Evolutionary conservation across 2,888 invertebrate genomes (phyloP).

Genomic region (Agonum fuliginosum): DNA sequence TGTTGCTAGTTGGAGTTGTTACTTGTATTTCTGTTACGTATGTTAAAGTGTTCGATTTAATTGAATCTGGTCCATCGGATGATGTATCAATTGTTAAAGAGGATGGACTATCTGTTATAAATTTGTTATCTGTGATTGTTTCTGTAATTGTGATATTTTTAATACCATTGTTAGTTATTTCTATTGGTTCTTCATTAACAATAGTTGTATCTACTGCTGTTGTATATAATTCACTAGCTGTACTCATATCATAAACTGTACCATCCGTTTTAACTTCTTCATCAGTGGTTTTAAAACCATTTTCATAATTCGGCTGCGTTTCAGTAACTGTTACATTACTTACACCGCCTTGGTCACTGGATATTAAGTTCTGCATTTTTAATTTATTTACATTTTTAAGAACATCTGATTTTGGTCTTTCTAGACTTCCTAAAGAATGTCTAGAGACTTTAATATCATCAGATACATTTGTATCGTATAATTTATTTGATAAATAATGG

Average conservation of each 20-base stretch:
- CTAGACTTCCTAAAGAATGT: slow-evolving; percentile 78
- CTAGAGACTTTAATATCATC: slow-evolving; percentile 80
- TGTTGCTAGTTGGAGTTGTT: slow-evolving; percentile 73
- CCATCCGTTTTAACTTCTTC: not conserved
- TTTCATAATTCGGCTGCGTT: slow-evolving; percentile 71
- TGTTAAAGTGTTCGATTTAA: slow-evolving; percentile 72
- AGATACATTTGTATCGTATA: slow-evolving; percentile 78
- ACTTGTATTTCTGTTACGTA: slow-evolving; percentile 87
- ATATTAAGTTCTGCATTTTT: slow-evolving; percentile 60
- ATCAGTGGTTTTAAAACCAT: slow-evolving; percentile 74
- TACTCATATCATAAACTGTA: slow-evolving; percentile 52
- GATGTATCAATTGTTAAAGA: slow-evolving; percentile 67
- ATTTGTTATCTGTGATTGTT: slow-evolving; percentile 64
- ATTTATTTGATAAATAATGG: slow-evolving; percentile 61
- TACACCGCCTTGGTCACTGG: slow-evolving; percentile 61
- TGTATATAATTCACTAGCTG: slow-evolving; percentile 67
- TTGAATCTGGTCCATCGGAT: slow-evolving; percentile 63
- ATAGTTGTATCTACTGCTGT: slow-evolving; percentile 76
- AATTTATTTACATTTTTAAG: slow-evolving; percentile 72
- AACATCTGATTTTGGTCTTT: slow-evolving; percentile 78
- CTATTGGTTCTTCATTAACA: slow-evolving; percentile 72
- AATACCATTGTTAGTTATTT: slow-evolving; percentile 72
- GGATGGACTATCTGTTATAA: slow-evolving; percentile 65
- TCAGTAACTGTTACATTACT: slow-evolving; percentile 62
- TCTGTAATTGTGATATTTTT: slow-evolving; percentile 71